These are phyloP conservation scores for Marasmarcha lunaedactyla DNA, from an alignment of 2,888 invertebrate species.

Conservation along the genomic window DNA sequence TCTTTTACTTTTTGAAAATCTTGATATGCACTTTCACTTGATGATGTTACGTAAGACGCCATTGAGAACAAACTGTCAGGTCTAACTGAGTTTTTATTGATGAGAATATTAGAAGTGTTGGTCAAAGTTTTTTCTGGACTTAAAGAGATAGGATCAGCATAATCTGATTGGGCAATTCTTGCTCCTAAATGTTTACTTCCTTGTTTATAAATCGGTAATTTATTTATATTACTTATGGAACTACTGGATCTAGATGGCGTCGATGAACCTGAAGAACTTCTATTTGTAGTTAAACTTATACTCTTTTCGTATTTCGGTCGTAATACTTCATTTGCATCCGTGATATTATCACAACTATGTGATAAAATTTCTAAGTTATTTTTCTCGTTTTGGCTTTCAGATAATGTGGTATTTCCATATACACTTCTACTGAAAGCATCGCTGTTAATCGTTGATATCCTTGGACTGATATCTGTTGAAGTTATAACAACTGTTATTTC, in stretches of 20 bases:
- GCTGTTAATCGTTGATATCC: constrained; percentile 34
- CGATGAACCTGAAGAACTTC: constrained; percentile 23
- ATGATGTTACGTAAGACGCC: constrained; percentile 67
- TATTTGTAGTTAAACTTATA: constrained; percentile 41
- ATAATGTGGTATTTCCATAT: constrained; percentile 41
- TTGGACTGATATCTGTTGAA: constrained; percentile 39
- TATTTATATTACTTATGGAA: constrained; percentile 51
- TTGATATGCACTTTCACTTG: constrained; percentile 62
- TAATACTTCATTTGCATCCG: constrained; percentile 27
- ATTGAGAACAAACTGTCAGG: constrained; percentile 70
- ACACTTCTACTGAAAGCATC: constrained; percentile 51
- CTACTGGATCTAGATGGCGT: constrained; percentile 48
- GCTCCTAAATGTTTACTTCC: constrained; percentile 88
- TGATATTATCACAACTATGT: constrained; percentile 51
- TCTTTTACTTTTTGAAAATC: constrained; percentile 30
- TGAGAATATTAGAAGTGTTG: constrained; percentile 72
- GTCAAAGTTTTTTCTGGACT: constrained; percentile 54
- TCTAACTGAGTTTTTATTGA: constrained; percentile 69
- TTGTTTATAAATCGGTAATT: constrained; percentile 76
- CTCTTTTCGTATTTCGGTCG: constrained; percentile 45
- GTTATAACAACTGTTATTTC: constrained; percentile 54
- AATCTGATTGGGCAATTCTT: constrained; percentile 88
- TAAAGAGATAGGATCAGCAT: constrained; percentile 83
- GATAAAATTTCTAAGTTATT: constrained; percentile 46
- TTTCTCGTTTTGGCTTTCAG: constrained; percentile 49